Percentiles rank a stretch among this genome's conserved stretches.
Evolutionary conservation across 2,113 vertebrate genomes (phyloP).

Genomic region (Crotophaga sulcirostris): DNA sequence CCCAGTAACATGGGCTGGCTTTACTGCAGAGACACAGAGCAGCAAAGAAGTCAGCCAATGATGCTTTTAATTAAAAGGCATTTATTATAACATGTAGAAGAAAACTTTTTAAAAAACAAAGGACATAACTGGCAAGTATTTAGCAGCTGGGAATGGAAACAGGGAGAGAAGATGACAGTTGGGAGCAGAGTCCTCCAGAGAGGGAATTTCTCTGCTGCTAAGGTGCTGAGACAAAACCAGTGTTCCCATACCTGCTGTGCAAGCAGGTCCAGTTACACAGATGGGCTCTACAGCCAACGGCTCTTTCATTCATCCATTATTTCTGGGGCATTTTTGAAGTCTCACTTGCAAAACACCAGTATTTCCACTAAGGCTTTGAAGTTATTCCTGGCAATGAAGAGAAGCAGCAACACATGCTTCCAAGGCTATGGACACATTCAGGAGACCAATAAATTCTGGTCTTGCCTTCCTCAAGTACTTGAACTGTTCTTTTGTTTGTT

Average conservation of each 20-base stretch:
- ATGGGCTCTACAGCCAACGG: neutral
- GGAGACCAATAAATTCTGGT: neutral
- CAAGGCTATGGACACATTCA: neutral
- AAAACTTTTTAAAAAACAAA: neutral
- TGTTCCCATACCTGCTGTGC: neutral
- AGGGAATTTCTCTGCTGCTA: neutral
- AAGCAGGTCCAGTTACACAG: neutral
- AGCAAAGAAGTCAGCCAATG: neutral
- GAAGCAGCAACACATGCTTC: neutral
- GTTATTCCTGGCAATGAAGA: neutral
- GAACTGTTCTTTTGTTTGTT: neutral
- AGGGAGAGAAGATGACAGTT: too few species aligned
- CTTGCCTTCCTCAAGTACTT: neutral
- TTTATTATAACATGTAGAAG: neutral
- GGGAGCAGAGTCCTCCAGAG: neutral
- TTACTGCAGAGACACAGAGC: neutral
- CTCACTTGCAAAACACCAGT: accelerated
- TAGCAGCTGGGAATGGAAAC: neutral
- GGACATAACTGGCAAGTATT: neutral
- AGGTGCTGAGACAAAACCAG: neutral
- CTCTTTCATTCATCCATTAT: neutral
- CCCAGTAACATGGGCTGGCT: neutral
- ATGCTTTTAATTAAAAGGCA: neutral
- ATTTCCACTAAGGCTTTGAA: neutral
- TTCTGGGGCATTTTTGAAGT: neutral